phyloP scores from a whole-genome alignment of 2,797 vertebrate genomes.

The Paedocypris micromegethes region DNA sequence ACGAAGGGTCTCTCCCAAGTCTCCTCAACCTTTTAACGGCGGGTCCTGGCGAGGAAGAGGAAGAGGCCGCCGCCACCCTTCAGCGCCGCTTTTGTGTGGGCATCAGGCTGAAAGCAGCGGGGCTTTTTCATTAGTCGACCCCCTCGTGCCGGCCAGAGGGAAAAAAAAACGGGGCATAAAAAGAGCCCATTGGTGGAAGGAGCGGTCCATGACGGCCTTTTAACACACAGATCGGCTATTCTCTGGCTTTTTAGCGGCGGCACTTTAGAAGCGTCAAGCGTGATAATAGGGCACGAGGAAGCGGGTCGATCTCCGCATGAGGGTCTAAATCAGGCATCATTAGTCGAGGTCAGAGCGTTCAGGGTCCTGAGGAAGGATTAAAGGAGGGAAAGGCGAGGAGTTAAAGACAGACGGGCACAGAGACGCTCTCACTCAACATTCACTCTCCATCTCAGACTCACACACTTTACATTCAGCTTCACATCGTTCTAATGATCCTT shows the following conservation, averaged over 20 bases:
- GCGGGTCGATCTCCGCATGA: conserved; percentile 12
- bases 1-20: conserved; percentile 35
- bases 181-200: conserved; percentile 18
- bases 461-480: too few relatives aligned
- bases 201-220: conserved; percentile 30
- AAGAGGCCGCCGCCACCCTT: conserved; percentile 21
- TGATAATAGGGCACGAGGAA: conserved; percentile 5
- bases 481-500: too few relatives aligned
- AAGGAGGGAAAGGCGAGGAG: conserved; percentile 8
- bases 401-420: conserved; percentile 38
- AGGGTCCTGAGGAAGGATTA: conserved; percentile 30
- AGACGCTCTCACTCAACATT: background rate
- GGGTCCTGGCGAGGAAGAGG: conserved; percentile 29
- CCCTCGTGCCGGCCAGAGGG: conserved; percentile 5
- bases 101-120: conserved; percentile 21
- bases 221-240: conserved; percentile 21
- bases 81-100: conserved; percentile 32
- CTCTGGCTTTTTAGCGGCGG: conserved; percentile 28
- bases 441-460: too few relatives aligned
- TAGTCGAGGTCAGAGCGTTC: conserved; percentile 32
- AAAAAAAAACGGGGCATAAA: conserved; percentile 11
- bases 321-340: conserved; percentile 26
- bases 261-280: conserved; percentile 27
- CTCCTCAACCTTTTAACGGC: conserved; percentile 43
- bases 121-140: conserved; percentile 34